phyloP scores from a whole-genome alignment of 2,113 vertebrate genomes.

The Macquaria ambigua region DNA sequence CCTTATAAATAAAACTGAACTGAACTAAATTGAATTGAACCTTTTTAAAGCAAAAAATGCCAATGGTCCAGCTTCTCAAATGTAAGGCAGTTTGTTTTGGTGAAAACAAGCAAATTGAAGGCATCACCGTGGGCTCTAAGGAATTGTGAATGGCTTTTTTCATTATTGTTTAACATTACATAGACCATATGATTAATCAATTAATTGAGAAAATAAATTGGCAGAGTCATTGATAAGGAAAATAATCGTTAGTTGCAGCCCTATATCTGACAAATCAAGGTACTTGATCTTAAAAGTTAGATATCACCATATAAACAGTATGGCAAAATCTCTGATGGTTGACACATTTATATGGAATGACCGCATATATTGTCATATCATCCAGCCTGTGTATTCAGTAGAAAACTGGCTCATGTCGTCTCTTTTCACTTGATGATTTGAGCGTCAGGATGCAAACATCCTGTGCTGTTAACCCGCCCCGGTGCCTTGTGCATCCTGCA shows the following conservation, averaged over 20 bases:
- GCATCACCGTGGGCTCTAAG: neutral
- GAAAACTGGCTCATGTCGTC: neutral
- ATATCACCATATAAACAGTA: neutral
- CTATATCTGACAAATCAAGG: neutral
- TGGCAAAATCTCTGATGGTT: neutral
- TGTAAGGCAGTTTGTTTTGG: neutral
- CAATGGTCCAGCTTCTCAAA: neutral
- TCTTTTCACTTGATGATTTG: neutral
- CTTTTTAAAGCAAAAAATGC: neutral
- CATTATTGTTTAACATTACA: neutral
- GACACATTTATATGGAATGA: neutral
- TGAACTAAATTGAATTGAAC: too few relatives aligned
- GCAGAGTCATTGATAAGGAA: neutral
- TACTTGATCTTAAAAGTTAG: neutral
- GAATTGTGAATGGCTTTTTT: neutral
- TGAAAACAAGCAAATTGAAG: neutral
- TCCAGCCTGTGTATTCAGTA: neutral
- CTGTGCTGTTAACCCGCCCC: slow-evolving; percentile 50
- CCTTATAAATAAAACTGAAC: too few relatives aligned
- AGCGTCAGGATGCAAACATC: slow-evolving; percentile 70
- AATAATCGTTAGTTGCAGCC: neutral
- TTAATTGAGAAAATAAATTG: neutral
- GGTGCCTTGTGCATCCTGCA: slow-evolving; percentile 57
- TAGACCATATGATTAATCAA: too few relatives aligned
- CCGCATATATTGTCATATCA: fast-evolving